Evolutionary conservation across 64 coral and sea anemone genomes (phyloP).

Genomic region (Actinia equina): DNA sequence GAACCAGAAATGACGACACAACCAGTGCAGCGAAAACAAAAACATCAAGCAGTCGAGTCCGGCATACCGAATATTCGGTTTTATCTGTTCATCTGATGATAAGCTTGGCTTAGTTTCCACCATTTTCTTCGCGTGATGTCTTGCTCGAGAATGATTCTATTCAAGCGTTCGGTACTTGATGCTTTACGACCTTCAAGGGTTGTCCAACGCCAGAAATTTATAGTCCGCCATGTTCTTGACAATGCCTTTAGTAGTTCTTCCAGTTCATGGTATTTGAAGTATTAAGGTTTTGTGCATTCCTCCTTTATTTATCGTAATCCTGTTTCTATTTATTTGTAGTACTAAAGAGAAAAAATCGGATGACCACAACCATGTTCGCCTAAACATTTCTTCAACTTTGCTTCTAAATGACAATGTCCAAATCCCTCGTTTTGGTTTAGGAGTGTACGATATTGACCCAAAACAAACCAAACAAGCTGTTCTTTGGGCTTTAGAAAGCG

Average conservation of each 20-base stretch:
- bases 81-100: not conserved
- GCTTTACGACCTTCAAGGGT: not conserved
- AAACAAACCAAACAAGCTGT: slow-evolving; percentile 74
- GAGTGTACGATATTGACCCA: slow-evolving; percentile 61
- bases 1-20: not conserved
- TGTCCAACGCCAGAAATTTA: not conserved
- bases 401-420: slow-evolving; percentile 76
- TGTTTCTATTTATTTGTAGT: not conserved
- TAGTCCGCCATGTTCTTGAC: not conserved
- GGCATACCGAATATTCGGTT: not conserved
- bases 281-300: not conserved
- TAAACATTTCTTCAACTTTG: slow-evolving; percentile 38
- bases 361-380: not conserved
- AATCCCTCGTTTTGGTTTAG: slow-evolving; percentile 88
- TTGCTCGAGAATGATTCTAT: not conserved
- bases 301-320: not conserved
- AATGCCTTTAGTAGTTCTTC: not conserved
- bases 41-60: not conserved
- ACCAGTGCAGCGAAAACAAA: not conserved
- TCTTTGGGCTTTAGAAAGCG: slow-evolving; percentile 81
- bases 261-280: not conserved
- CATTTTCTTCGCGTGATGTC: not conserved
- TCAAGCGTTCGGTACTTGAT: not conserved
- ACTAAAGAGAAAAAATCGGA: not conserved
- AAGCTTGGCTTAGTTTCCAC: not conserved